phyloP scores from a whole-genome alignment of 2,888 invertebrate species.

The Tenthredo livida region DNA sequence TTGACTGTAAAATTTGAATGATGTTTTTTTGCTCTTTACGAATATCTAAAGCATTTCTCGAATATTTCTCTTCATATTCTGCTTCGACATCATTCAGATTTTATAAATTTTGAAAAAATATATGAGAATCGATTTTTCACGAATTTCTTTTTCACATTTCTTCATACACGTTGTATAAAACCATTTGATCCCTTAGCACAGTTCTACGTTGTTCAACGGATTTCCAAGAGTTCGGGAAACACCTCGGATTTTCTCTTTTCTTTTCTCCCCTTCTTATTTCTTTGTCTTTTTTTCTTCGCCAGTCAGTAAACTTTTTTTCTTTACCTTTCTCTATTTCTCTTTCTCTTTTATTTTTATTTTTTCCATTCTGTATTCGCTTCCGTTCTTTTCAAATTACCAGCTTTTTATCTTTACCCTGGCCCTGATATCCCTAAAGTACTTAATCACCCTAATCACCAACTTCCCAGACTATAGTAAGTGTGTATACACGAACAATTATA shows the following conservation, averaged over 20 bases:
- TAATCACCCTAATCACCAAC: not conserved
- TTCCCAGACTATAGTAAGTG: not conserved
- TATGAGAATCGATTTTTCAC: too few species aligned
- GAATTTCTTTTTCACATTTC: too few species aligned
- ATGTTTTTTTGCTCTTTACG: too few species aligned
- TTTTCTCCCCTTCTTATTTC: not conserved
- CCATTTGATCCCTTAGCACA: too few species aligned
- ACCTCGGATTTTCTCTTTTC: not conserved
- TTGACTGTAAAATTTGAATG: too few species aligned
- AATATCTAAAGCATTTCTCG: too few species aligned
- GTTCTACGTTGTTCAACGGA: not conserved
- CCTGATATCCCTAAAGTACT: not conserved
- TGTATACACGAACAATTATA: not conserved
- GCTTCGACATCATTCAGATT: too few species aligned
- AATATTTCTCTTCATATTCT: too few species aligned
- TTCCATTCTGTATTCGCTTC: not conserved
- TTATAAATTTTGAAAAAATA: too few species aligned
- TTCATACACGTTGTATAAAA: too few species aligned
- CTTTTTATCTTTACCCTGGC: not conserved
- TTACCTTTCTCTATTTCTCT: not conserved
- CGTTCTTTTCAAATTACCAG: not conserved
- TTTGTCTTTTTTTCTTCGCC: not conserved
- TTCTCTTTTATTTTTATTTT: not conserved
- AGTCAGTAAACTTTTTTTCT: not conserved
- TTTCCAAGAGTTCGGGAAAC: not conserved